Conservation (phyloP, 2,888 invertebrate species). For the Brachypterus glaber region DNA sequence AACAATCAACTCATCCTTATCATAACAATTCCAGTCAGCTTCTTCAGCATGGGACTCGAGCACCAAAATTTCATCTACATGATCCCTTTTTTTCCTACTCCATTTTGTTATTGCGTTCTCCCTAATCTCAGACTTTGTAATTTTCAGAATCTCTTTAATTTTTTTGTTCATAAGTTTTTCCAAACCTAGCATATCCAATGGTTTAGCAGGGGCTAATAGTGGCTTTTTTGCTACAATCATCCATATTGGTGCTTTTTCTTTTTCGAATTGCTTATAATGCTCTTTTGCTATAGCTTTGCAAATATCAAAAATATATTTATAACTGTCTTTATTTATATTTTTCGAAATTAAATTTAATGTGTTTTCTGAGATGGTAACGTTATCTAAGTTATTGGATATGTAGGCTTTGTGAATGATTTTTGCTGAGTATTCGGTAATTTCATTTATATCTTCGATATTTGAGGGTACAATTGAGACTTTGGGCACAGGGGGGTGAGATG, state of each 20-base stretch:
- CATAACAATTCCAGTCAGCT: constrained; percentile 63
- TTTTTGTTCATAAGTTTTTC: constrained; percentile 45
- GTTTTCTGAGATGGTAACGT: constrained; percentile 32
- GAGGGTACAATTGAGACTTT: constrained; percentile 37
- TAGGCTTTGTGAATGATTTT: constrained; percentile 42
- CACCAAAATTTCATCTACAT: constrained; percentile 62
- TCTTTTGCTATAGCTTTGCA: constrained; percentile 50
- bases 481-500: constrained; percentile 28
- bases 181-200: constrained; percentile 42
- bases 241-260: constrained; percentile 45
- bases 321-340: constrained; percentile 42
- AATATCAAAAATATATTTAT: constrained; percentile 52
- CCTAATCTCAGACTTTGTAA: constrained; percentile 37
- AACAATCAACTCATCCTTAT: constrained; percentile 58
- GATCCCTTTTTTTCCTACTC: constrained; percentile 56
- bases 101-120: constrained; percentile 52
- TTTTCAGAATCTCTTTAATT: constrained; percentile 44
- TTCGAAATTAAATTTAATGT: constrained; percentile 28
- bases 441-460: constrained; percentile 41
- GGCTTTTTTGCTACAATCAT: constrained; percentile 37
- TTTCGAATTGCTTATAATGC: constrained; percentile 41
- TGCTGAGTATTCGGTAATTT: constrained; percentile 41
- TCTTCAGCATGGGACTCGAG: constrained; percentile 64
- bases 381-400: constrained; percentile 29
- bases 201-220: constrained; percentile 38